phyloP scores from a whole-genome alignment of 1,140 invertebrate genomes.

The Drosophila athabasca region DNA sequence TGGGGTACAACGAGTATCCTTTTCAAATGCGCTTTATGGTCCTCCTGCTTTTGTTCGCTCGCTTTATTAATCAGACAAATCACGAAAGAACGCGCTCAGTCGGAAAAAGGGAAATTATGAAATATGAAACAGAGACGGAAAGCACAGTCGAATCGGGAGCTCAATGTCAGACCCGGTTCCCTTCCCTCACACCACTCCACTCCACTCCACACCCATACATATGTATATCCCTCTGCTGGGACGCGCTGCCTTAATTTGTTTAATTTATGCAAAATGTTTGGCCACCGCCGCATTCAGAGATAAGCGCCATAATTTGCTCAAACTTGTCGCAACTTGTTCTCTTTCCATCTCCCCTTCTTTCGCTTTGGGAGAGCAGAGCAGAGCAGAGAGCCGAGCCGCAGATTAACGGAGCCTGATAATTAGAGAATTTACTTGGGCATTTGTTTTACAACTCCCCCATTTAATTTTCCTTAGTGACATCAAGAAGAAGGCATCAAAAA shows the following conservation, averaged over 20 bases:
- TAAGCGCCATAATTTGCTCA: conserved; percentile 66
- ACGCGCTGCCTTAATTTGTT: conserved; percentile 58
- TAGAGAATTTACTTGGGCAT: too few relatives aligned
- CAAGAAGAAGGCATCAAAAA: too few relatives aligned
- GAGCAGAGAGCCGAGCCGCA: too few relatives aligned
- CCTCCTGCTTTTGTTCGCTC: conserved; percentile 42
- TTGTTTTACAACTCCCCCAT: too few relatives aligned
- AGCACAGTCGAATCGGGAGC: neutral
- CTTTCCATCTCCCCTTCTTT: conserved; percentile 1
- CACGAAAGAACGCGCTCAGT: conserved; percentile 51
- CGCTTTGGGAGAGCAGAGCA: too few relatives aligned
- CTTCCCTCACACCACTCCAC: neutral
- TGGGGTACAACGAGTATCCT: conserved; percentile 28
- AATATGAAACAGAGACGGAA: conserved; percentile 20
- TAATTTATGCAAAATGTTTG: conserved; percentile 77
- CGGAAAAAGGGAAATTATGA: conserved; percentile 63
- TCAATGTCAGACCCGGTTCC: conserved; percentile 23
- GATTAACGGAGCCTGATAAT: too few relatives aligned
- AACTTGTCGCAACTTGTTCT: conserved; percentile 58
- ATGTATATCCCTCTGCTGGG: conserved; percentile 8
- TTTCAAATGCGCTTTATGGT: conserved; percentile 48
- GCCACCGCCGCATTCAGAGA: conserved; percentile 32
- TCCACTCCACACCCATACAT: neutral
- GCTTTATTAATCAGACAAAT: conserved; percentile 71
- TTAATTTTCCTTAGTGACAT: too few relatives aligned